Conservation (phyloP, 2,888 invertebrate species). For the Hypsopygia costalis region DNA sequence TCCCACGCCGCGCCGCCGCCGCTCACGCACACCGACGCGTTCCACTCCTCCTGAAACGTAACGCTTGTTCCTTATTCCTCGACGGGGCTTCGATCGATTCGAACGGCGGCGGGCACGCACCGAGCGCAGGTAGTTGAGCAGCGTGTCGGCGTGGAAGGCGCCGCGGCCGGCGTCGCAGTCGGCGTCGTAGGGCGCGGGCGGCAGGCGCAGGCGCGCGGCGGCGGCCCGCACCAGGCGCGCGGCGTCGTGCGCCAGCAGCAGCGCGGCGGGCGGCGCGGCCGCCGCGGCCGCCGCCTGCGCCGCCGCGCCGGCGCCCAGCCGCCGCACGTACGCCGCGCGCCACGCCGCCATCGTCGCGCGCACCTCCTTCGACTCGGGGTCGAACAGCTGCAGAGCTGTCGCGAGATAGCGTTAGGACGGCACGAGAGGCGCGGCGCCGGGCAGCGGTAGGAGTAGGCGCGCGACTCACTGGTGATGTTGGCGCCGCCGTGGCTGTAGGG, state of each 20-base stretch:
- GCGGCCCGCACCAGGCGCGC: slow-evolving; percentile 32
- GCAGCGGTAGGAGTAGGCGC: neutral
- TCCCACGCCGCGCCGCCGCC: slow-evolving; percentile 38
- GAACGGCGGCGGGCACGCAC: slow-evolving; percentile 25
- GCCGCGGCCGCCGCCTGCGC: slow-evolving; percentile 21
- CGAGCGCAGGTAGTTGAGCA: slow-evolving; percentile 65
- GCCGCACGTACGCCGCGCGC: slow-evolving; percentile 25
- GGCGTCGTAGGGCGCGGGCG: slow-evolving; percentile 28
- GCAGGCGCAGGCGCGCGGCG: slow-evolving; percentile 31
- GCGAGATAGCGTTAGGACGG: neutral
- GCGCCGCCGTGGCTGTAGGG: slow-evolving; percentile 65
- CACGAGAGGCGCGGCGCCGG: neutral
- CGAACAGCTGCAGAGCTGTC: slow-evolving; percentile 51
- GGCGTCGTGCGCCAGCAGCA: slow-evolving; percentile 46
- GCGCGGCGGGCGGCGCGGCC: slow-evolving; percentile 31
- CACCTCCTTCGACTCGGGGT: slow-evolving; percentile 40
- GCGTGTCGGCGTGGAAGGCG: slow-evolving; percentile 63
- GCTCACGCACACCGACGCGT: slow-evolving; percentile 21
- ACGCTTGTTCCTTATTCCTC: too few species aligned
- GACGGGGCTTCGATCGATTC: too few species aligned
- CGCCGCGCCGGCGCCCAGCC: slow-evolving; percentile 18
- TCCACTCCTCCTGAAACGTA: slow-evolving; percentile 36
- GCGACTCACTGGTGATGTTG: slow-evolving; percentile 49
- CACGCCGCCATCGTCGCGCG: slow-evolving; percentile 24
- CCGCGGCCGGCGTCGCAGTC: slow-evolving; percentile 43